Evolutionary conservation across 1,140 invertebrate genomes (phyloP).

Genomic region (Zaprionus africanus): DNA sequence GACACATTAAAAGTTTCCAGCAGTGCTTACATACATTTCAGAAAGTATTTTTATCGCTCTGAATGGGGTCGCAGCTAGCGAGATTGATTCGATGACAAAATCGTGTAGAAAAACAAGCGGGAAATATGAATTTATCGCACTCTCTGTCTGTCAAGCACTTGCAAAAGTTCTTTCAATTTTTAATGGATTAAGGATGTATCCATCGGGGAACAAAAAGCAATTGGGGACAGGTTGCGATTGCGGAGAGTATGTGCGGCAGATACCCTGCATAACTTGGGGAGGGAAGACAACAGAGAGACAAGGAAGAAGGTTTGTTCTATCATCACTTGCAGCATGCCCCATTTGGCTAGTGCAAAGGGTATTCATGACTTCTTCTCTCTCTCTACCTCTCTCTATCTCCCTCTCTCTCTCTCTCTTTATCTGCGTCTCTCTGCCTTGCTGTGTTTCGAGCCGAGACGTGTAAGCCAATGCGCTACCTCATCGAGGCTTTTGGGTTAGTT

Average conservation of each 20-base stretch:
- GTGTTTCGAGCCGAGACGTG: not conserved
- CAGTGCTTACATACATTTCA: not conserved
- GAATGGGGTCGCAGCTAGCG: not conserved
- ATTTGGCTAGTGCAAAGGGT: not conserved
- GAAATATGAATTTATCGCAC: not conserved
- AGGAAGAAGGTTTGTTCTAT: not conserved
- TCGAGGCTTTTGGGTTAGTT: conserved; percentile 16
- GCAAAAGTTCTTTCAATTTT: not conserved
- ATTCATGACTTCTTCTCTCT: not conserved
- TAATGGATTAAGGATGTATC: conserved; percentile 7
- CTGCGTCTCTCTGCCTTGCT: not conserved
- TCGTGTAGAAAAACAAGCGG: not conserved
- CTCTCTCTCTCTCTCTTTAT: too few relatives aligned
- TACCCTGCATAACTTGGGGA: not conserved
- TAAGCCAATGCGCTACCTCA: conserved; percentile 3
- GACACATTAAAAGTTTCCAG: not conserved
- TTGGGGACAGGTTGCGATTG: not conserved
- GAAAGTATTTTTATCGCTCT: not conserved
- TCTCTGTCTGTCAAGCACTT: not conserved
- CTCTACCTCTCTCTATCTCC: not conserved
- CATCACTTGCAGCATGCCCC: too few relatives aligned
- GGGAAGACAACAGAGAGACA: not conserved
- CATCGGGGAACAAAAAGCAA: not conserved
- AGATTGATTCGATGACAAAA: not conserved
- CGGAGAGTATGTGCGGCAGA: not conserved